phyloP scores from a whole-genome alignment of 2,888 invertebrate species.

The Synergus japonicus region DNA sequence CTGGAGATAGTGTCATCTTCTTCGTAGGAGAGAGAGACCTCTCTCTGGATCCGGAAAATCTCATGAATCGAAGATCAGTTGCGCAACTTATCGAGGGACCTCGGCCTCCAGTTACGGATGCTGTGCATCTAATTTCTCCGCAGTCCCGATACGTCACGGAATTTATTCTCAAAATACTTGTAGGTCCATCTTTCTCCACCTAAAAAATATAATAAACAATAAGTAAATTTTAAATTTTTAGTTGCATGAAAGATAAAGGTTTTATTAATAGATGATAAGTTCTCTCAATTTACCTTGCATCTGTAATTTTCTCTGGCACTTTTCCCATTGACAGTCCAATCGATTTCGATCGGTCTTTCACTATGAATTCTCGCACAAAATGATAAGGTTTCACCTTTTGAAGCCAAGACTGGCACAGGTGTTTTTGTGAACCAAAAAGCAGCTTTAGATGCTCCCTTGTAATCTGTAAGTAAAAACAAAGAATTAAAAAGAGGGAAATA shows the following conservation, averaged over 20 bases:
- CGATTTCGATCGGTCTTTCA: conserved; percentile 75
- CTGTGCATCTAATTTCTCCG: conserved; percentile 78
- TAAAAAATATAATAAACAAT: conserved; percentile 55
- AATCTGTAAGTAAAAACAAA: conserved; percentile 55
- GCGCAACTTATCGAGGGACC: conserved; percentile 70
- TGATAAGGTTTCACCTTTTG: conserved; percentile 78
- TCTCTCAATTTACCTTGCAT: conserved; percentile 63
- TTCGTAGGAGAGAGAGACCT: conserved; percentile 27
- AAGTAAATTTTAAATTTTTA: neutral
- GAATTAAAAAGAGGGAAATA: neutral
- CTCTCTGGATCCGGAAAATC: conserved; percentile 18
- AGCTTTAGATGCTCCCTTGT: conserved; percentile 62
- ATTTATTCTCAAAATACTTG: conserved; percentile 81
- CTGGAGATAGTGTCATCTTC: conserved; percentile 23
- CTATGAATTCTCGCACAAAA: conserved; percentile 80
- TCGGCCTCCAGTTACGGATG: conserved; percentile 62
- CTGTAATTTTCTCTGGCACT: conserved; percentile 74
- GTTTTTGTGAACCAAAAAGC: conserved; percentile 79
- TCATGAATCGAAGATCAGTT: conserved; percentile 67
- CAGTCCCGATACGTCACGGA: conserved; percentile 79
- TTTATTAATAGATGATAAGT: neutral
- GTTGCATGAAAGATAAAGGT: no score
- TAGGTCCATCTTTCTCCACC: conserved; percentile 79
- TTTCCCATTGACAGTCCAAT: conserved; percentile 81
- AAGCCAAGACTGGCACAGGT: conserved; percentile 79